Evolutionary conservation across 2,113 vertebrate genomes (phyloP).

Genomic region (Lophotis ruficrista): DNA sequence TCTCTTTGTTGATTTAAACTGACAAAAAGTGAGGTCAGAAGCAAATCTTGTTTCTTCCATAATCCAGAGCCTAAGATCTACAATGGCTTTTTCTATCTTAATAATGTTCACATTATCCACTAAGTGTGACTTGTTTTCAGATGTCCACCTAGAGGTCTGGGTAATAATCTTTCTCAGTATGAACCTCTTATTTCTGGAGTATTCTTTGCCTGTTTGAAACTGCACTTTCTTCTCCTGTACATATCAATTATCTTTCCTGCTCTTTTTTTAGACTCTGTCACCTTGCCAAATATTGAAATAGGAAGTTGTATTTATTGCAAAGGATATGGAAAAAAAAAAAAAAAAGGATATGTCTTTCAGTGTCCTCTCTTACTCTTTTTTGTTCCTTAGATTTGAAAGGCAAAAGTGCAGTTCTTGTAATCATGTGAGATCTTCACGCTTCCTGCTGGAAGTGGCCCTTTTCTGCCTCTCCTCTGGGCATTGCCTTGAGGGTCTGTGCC

Average conservation of each 20-base stretch:
- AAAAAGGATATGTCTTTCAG: not conserved
- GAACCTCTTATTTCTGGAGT: slow-evolving; percentile 59
- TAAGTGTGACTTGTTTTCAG: slow-evolving; percentile 66
- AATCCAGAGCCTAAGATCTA: slow-evolving; percentile 43
- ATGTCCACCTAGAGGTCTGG: slow-evolving; percentile 29
- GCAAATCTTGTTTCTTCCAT: slow-evolving; percentile 43
- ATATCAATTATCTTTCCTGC: slow-evolving; percentile 66
- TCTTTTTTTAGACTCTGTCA: slow-evolving; percentile 68
- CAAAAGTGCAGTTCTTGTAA: not conserved
- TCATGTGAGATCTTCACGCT: not conserved
- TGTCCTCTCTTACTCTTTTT: slow-evolving; percentile 25
- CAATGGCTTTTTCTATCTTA: not conserved
- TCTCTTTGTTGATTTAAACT: slow-evolving; percentile 67
- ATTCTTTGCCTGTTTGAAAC: slow-evolving; percentile 68
- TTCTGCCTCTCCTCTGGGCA: not conserved
- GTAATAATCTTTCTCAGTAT: slow-evolving; percentile 53
- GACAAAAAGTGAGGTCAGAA: slow-evolving; percentile 55
- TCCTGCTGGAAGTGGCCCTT: not conserved
- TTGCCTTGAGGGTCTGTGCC: not conserved
- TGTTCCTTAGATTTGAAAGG: slow-evolving; percentile 29
- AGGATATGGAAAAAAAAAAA: not conserved
- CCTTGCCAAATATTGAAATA: slow-evolving; percentile 65
- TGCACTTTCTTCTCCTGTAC: slow-evolving; percentile 54
- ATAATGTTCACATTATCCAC: slow-evolving; percentile 55
- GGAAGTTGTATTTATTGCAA: slow-evolving; percentile 66